Conservation (phyloP, 2,113 vertebrate genomes). For the Rhineura floridana region DNA sequence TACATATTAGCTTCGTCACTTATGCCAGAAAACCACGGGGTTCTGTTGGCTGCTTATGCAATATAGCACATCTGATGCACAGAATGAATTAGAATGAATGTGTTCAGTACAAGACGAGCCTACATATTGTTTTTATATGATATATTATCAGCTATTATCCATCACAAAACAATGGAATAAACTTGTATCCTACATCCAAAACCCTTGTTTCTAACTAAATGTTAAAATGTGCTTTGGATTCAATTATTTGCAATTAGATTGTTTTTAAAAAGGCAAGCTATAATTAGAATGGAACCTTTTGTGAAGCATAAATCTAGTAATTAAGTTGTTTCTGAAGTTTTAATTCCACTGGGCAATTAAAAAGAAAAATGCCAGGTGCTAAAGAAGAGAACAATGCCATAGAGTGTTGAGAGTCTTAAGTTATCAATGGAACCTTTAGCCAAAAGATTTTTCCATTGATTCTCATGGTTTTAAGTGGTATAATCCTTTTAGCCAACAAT, state of each 20-base stretch:
- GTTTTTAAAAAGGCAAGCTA: slow-evolving; percentile 63
- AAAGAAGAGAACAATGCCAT: slow-evolving; percentile 20
- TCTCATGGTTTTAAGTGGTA: slow-evolving; percentile 26
- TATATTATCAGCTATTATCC: slow-evolving; percentile 19
- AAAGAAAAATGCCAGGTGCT: slow-evolving; percentile 51
- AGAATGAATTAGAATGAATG: slow-evolving; percentile 1
- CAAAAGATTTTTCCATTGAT: slow-evolving; percentile 54
- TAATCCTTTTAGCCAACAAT: slow-evolving; percentile 44
- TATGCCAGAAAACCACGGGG: neutral
- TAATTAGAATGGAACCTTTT: slow-evolving; percentile 77
- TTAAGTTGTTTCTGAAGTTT: slow-evolving; percentile 75
- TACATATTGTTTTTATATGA: neutral
- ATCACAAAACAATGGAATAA: slow-evolving; percentile 58
- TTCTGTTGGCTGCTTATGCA: neutral
- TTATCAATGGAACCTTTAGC: slow-evolving; percentile 54
- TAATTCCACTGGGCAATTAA: slow-evolving; percentile 72
- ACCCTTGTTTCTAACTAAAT: slow-evolving; percentile 59
- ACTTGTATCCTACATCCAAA: slow-evolving; percentile 66
- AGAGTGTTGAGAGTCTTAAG: slow-evolving; percentile 36
- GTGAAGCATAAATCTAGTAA: slow-evolving; percentile 78
- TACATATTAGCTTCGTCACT: neutral
- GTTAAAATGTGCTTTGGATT: slow-evolving; percentile 65
- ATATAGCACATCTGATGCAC: neutral
- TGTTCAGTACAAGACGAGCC: neutral
- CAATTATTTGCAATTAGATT: slow-evolving; percentile 79